Evolutionary conservation across 2,888 invertebrate species (phyloP), one percentile per base, ranked within the genome.

Genomic region (Mellilla xanthometata): DNA sequence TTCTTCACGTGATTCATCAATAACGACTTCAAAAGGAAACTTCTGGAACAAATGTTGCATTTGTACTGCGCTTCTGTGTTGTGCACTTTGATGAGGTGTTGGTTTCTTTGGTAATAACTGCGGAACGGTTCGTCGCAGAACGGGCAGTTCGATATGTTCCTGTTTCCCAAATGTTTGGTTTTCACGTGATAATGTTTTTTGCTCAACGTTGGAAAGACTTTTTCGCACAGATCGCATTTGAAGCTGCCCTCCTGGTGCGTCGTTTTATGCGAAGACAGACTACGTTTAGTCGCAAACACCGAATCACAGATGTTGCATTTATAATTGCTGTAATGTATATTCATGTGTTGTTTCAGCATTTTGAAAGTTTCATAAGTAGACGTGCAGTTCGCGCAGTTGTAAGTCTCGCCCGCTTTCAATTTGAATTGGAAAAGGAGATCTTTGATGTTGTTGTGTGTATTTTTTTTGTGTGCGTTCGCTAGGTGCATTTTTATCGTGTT

Each of bases 341-440:
- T 87, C 87, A 88, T 87, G 28, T 88, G 87, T 15, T 85, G 86
- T 54, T 82, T 82, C 0, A 88, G 11, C 83, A 82, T 86, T 35
- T 86, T 85, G 38, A 86, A 88, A 0, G 86, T 87, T 31, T 87
- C 87, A 33, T 86, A 87, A 0, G 77, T 82, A 0, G 79, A 72
- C 0, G 79, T 43, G 24, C 87, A 88, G 68, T 84, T 66, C 0
- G 72, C 76, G 45, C 87, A 88, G 5, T 84, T 77, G 11, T 77
- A 82, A 0, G 75, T 59, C 0, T 83, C 82, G 0, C 82, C 85
- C 29, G 78, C 76, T n/a, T 71, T 78, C 28, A 89, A 31, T 10
- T 80, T 86, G 26, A 83, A 89, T 30, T 83, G 83, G 12, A 80
- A 44, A 5, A 88, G 62, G 13, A 82, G 78, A 28, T 88, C 84